A percentile compares a stretch with the other conserved stretches of the same genome.
Evolutionary conservation across 2,888 invertebrate genomes (phyloP).

Genomic region (Prenolepis imparis): DNA sequence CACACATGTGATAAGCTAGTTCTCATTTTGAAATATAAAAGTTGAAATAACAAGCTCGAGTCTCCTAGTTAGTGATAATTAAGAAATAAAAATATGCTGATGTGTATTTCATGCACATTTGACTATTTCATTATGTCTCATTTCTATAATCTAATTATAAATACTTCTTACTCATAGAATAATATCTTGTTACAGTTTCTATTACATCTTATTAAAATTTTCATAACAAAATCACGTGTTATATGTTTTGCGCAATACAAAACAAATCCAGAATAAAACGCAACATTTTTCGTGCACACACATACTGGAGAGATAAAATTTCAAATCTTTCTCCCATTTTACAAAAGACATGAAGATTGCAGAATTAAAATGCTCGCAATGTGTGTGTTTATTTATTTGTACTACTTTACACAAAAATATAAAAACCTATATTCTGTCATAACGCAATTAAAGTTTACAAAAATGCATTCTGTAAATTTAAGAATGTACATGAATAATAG

Average conservation of each 20-base stretch:
- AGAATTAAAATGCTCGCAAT: background rate
- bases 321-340: constrained; percentile 8
- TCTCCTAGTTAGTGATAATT: constrained; percentile 17
- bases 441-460: background rate
- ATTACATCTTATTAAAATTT: constrained; percentile 30
- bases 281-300: background rate
- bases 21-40: constrained; percentile 40
- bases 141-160: constrained; percentile 12
- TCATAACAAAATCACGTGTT: constrained; percentile 25
- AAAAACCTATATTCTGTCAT: background rate
- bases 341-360: constrained; percentile 7
- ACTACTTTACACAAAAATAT: background rate
- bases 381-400: background rate
- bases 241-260: background rate
- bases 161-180: constrained; percentile 11
- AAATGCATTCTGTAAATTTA: background rate
- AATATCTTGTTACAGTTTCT: constrained; percentile 24
- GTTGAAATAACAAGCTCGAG: constrained; percentile 29
- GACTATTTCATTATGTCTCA: constrained; percentile 14
- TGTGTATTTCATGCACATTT: background rate
- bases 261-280: constrained; percentile 2
- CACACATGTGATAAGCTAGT: constrained; percentile 10
- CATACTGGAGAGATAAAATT: background rate
- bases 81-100: constrained; percentile 34
- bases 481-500: background rate